phyloP scores from a whole-genome alignment of 2,888 invertebrate species.

The Campoletis raptor region DNA sequence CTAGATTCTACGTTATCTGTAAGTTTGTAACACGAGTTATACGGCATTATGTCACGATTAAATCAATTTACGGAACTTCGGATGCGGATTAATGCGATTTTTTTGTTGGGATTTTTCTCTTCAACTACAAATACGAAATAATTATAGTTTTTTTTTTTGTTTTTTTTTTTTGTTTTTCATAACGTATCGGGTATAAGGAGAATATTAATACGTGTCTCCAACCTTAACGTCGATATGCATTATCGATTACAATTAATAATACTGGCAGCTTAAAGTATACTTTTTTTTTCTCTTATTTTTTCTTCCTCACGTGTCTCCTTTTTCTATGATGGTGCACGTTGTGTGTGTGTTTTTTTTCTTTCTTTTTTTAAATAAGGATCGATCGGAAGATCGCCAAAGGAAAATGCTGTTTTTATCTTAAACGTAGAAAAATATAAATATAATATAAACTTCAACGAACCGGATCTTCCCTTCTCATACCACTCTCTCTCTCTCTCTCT shows the following conservation, averaged over 20 bases:
- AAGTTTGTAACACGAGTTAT: slow-evolving; percentile 76
- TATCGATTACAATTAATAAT: slow-evolving; percentile 83
- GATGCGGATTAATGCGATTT: slow-evolving; percentile 27
- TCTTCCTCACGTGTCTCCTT: slow-evolving; percentile 21
- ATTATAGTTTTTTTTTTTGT: slow-evolving; percentile 71
- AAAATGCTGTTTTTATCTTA: slow-evolving; percentile 62
- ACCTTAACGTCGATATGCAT: slow-evolving; percentile 82
- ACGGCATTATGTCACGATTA: slow-evolving; percentile 74
- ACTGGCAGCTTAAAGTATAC: slow-evolving; percentile 79
- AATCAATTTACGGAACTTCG: slow-evolving; percentile 73
- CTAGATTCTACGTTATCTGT: slow-evolving; percentile 68
- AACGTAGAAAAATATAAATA: slow-evolving; percentile 72
- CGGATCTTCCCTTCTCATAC: slow-evolving; percentile 48
- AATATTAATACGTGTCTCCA: slow-evolving; percentile 77
- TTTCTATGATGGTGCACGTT: slow-evolving; percentile 35
- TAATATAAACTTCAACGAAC: slow-evolving; percentile 66
- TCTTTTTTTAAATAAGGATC: slow-evolving; percentile 54
- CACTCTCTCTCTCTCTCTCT: slow-evolving; percentile 9
- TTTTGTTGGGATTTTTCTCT: slow-evolving; percentile 6
- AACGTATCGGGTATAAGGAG: slow-evolving; percentile 72
- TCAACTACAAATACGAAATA: slow-evolving; percentile 71
- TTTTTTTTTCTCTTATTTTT: slow-evolving; percentile 46
- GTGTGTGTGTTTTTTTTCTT: slow-evolving; percentile 3
- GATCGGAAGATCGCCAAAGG: slow-evolving; percentile 62
- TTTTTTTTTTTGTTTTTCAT: slow-evolving; percentile 58